These are phyloP conservation scores for Bombus turneri DNA, from an alignment of 1,140 invertebrate species.

Conservation along the genomic window DNA sequence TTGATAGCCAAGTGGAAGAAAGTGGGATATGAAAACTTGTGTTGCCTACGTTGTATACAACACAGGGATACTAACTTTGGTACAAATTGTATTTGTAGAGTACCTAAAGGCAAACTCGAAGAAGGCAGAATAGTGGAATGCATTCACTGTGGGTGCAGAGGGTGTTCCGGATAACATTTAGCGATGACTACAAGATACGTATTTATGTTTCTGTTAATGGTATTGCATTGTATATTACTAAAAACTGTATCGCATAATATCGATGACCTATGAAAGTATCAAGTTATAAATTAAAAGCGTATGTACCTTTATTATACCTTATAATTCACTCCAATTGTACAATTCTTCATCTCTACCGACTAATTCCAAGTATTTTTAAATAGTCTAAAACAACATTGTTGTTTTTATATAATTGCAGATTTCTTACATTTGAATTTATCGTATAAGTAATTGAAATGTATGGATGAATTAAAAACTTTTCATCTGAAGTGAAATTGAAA, in stretches of 20 bases:
- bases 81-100: conserved; percentile 99
- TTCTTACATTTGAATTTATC: neutral
- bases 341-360: neutral
- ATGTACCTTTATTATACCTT: neutral
- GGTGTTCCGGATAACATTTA: conserved; percentile 91
- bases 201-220: neutral
- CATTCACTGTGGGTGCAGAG: conserved; percentile 98
- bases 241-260: neutral
- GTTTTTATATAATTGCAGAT: neutral
- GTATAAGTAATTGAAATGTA: neutral
- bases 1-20: conserved; percentile 99
- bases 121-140: conserved; percentile 99
- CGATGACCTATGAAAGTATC: neutral
- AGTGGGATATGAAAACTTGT: conserved; percentile 99
- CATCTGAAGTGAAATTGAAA: neutral
- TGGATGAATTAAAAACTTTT: neutral
- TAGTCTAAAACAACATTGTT: neutral
- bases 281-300: neutral
- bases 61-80: conserved; percentile 99
- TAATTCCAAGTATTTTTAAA: neutral
- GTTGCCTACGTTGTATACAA: conserved; percentile 99
- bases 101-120: conserved; percentile 99
- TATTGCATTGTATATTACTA: neutral
- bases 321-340: too few relatives aligned
- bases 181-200: neutral